Conservation (phyloP, 1,140 invertebrate species). For the Dolichoris vasculosae region DNA sequence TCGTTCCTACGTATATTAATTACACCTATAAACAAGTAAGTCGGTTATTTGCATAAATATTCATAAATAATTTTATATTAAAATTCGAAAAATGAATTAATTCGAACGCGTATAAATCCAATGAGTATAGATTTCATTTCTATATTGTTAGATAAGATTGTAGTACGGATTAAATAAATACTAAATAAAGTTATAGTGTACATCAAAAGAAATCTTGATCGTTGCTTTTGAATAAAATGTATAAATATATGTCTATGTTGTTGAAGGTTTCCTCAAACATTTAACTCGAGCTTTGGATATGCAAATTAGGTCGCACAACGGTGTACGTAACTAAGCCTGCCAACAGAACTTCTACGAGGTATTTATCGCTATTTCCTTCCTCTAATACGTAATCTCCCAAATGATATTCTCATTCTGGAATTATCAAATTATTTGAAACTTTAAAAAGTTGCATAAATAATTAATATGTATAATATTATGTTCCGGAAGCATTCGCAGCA, state of each 20-base stretch:
- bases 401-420: slow-evolving; percentile 64
- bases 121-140: background rate
- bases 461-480: no score
- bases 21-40: background rate
- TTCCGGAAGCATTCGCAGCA: background rate
- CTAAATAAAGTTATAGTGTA: background rate
- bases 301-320: slow-evolving; percentile 64
- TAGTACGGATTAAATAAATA: background rate
- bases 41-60: background rate
- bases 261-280: slow-evolving; percentile 43
- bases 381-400: slow-evolving; percentile 55
- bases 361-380: slow-evolving; percentile 70
- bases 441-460: background rate
- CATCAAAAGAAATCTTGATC: slow-evolving; percentile 2
- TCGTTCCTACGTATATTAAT: background rate
- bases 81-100: background rate
- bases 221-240: slow-evolving; percentile 27
- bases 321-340: slow-evolving; percentile 63
- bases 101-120: background rate
- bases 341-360: slow-evolving; percentile 65
- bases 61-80: background rate
- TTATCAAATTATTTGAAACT: slow-evolving; percentile 64
- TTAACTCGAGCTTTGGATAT: slow-evolving; percentile 68
- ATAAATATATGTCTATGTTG: background rate
- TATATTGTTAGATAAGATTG: no score